Conservation (phyloP, 1,140 invertebrate species). For the Drosophila mayri region DNA sequence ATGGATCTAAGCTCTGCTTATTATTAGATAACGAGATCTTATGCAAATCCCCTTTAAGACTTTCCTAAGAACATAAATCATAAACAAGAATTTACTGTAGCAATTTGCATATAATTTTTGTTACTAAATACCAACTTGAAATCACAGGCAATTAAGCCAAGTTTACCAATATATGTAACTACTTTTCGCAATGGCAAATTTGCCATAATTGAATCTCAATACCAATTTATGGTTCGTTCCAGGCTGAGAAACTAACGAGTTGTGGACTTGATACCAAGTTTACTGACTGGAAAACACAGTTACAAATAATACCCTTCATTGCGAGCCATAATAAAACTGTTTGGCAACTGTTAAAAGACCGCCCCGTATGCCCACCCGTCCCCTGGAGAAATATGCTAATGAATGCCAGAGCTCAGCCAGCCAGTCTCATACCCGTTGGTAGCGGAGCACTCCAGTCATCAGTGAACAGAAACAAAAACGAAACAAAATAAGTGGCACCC, state of each 20-base stretch:
- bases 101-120: neutral
- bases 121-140: conserved; percentile 20
- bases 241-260: conserved; percentile 12
- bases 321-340: conserved; percentile 75
- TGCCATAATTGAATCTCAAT: conserved; percentile 21
- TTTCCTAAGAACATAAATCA: neutral
- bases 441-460: conserved; percentile 31
- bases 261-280: conserved; percentile 41
- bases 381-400: conserved; percentile 81
- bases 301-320: conserved; percentile 66
- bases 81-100: too few species aligned
- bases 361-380: conserved; percentile 9
- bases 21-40: neutral
- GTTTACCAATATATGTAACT: conserved; percentile 16
- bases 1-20: neutral
- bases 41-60: neutral
- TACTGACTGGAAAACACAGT: conserved; percentile 61
- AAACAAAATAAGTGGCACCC: conserved; percentile 78
- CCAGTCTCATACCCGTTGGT: conserved; percentile 18
- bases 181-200: conserved; percentile 13
- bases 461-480: conserved; percentile 66
- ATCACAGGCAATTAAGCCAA: conserved; percentile 31
- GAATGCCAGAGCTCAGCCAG: conserved; percentile 63
- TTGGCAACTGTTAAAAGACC: conserved; percentile 25
- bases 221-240: conserved; percentile 30